A percentile compares a stretch with the other conserved stretches of the same genome.
Evolutionary conservation across 2,113 vertebrate genomes (phyloP).

Genomic region (Uropsilus gracilis): DNA sequence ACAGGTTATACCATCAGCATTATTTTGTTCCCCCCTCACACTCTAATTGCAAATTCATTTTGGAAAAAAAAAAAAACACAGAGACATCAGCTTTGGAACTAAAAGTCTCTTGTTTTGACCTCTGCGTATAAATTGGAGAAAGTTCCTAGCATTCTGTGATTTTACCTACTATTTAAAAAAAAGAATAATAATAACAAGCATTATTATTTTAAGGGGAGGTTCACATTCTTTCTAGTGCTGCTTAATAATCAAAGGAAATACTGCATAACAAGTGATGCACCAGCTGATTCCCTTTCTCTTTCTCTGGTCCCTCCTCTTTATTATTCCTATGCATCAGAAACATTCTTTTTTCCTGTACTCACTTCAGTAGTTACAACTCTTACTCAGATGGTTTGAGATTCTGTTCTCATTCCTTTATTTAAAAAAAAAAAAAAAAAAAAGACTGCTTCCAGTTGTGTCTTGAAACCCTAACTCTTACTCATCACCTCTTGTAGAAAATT

Average conservation of each 20-base stretch:
- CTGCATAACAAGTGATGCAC: not conserved
- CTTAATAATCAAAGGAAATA: not conserved
- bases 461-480: not conserved
- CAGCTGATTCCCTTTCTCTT: not conserved
- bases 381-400: not conserved
- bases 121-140: constrained; percentile 18
- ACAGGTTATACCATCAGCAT: not conserved
- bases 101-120: not conserved
- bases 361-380: not conserved
- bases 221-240: not conserved
- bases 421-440: not conserved
- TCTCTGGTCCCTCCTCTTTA: not conserved
- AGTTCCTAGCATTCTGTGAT: not conserved
- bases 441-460: not conserved
- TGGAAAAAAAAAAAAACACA: not conserved
- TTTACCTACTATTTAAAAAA: not conserved
- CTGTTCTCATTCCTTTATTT: not conserved
- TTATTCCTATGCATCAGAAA: not conserved
- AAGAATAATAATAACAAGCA: not conserved
- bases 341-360: not conserved
- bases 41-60: constrained; percentile 2
- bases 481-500: not conserved
- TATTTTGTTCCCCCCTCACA: not conserved
- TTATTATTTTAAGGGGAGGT: not conserved
- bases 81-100: not conserved